phyloP scores from a whole-genome alignment of 2,888 invertebrate species.

The Alloplasta piceator region DNA sequence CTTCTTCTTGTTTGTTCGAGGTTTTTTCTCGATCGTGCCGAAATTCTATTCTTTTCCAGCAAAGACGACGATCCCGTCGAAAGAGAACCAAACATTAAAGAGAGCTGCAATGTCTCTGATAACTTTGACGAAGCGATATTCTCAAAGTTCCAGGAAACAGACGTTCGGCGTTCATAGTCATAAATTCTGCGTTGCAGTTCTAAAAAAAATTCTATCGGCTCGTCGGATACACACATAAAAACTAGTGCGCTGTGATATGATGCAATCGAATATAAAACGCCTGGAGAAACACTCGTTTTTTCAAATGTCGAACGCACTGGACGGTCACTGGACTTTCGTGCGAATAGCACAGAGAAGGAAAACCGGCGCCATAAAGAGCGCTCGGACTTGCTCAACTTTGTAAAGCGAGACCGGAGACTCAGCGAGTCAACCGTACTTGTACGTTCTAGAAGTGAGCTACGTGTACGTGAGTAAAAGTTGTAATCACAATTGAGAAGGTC shows the following conservation, averaged over 20 bases:
- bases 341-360: slow-evolving; percentile 44
- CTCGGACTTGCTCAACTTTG: slow-evolving; percentile 57
- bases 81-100: slow-evolving; percentile 73
- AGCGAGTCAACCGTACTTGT: slow-evolving; percentile 9
- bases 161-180: slow-evolving; percentile 66
- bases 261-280: slow-evolving; percentile 69
- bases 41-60: slow-evolving; percentile 73
- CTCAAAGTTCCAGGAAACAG: slow-evolving; percentile 8
- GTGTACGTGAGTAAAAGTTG: slow-evolving; percentile 47
- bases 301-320: slow-evolving; percentile 32
- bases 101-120: slow-evolving; percentile 59
- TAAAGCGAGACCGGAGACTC: slow-evolving; percentile 39
- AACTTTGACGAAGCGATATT: slow-evolving; percentile 1
- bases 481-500: slow-evolving; percentile 4
- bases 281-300: slow-evolving; percentile 63
- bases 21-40: slow-evolving; percentile 43
- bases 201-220: slow-evolving; percentile 79
- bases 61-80: slow-evolving; percentile 68
- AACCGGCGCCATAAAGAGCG: slow-evolving; percentile 67
- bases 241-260: slow-evolving; percentile 45
- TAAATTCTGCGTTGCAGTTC: slow-evolving; percentile 73
- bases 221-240: slow-evolving; percentile 69
- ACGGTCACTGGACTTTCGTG: slow-evolving; percentile 14
- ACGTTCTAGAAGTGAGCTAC: slow-evolving; percentile 9
- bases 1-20: slow-evolving; percentile 33